These are phyloP conservation scores for Halesus radiatus DNA, from an alignment of 1,140 invertebrate genomes.

Conservation along the genomic window DNA sequence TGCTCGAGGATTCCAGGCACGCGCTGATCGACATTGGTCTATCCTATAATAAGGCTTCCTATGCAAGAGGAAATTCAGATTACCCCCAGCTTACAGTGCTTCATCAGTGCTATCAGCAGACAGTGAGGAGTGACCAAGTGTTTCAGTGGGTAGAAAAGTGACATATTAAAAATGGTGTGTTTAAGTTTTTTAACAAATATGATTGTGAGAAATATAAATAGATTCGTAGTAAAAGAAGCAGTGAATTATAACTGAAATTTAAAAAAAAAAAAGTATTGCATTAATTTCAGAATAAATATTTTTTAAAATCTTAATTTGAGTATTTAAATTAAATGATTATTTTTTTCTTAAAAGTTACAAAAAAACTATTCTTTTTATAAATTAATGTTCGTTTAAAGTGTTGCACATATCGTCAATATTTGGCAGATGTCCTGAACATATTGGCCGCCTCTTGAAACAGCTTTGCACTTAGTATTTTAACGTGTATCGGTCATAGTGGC, in stretches of 20 bases:
- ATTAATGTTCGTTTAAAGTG: too few relatives aligned
- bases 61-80: conserved; percentile 14
- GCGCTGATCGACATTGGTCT: conserved; percentile 52
- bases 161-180: conserved; percentile 32
- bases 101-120: conserved; percentile 30
- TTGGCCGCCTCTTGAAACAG: background rate
- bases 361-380: too few relatives aligned
- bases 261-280: too few relatives aligned
- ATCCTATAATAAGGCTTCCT: conserved; percentile 37
- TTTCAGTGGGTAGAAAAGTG: background rate
- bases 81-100: background rate
- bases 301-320: too few relatives aligned
- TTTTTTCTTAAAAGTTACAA: too few relatives aligned
- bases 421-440: background rate
- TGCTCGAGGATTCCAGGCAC: conserved; percentile 49
- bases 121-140: conserved; percentile 6
- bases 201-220: too few relatives aligned
- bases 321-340: too few relatives aligned
- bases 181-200: background rate
- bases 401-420: background rate
- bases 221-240: too few relatives aligned
- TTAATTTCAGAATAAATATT: too few relatives aligned
- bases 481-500: too few relatives aligned
- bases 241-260: too few relatives aligned
- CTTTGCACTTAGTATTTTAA: background rate